phyloP scores from a whole-genome alignment of 2,113 vertebrate species.

The Aegypius monachus region DNA sequence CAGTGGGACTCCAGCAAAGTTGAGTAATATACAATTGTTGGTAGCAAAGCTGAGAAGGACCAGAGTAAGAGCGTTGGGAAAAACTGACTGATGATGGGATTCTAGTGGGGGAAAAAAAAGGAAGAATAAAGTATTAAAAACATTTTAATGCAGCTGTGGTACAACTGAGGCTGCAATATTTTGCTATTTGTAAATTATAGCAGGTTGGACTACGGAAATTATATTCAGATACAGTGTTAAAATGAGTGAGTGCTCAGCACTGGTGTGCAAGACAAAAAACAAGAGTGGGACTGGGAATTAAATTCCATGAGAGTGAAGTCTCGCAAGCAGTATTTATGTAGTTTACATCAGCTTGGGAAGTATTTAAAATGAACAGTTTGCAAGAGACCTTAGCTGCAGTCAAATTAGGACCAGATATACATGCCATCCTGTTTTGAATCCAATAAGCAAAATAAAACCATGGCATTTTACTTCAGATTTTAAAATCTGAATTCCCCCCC shows the following conservation, averaged over 20 bases:
- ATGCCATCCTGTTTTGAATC: not conserved
- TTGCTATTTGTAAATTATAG: not conserved
- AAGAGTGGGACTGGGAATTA: not conserved
- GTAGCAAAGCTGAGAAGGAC: slow-evolving; percentile 90
- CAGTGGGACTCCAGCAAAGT: slow-evolving; percentile 90
- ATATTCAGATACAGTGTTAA: not conserved
- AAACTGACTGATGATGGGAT: slow-evolving; percentile 92
- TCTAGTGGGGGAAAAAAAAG: slow-evolving; percentile 60
- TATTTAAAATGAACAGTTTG: not conserved
- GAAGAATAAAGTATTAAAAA: not conserved
- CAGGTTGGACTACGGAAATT: not conserved
- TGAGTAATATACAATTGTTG: slow-evolving; percentile 92
- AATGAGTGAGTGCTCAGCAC: not conserved
- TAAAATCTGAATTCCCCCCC: not conserved
- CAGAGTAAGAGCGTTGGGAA: slow-evolving; percentile 94
- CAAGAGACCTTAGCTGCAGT: not conserved
- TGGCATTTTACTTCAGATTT: not conserved
- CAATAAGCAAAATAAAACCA: not conserved
- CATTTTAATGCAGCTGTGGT: not conserved
- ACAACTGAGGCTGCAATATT: not conserved
- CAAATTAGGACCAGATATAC: not conserved
- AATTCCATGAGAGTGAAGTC: not conserved
- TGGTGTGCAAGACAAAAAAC: not conserved
- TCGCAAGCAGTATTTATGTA: not conserved
- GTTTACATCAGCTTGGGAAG: not conserved